phyloP scores from a whole-genome alignment of 2,113 vertebrate species.

The Lophotis ruficrista region DNA sequence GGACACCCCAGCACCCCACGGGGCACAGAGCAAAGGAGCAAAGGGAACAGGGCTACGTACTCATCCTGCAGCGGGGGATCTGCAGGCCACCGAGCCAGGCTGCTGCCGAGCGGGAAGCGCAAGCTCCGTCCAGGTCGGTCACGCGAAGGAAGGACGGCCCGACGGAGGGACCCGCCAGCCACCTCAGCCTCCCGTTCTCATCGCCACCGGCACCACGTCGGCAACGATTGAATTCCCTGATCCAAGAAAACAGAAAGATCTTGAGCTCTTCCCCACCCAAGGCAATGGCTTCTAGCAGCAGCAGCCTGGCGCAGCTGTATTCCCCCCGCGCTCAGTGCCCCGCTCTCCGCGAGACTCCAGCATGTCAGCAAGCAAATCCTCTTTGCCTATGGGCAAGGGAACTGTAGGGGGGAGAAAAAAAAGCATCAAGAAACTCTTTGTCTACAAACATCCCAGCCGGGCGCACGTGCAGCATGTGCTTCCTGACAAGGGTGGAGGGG shows the following conservation, averaged over 20 bases:
- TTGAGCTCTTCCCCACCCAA: rapidly evolving
- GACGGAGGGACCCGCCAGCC: background rate
- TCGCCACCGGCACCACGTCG: rapidly evolving
- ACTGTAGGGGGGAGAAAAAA: background rate
- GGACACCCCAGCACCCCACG: background rate
- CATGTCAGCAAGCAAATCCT: background rate
- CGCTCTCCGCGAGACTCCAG: background rate
- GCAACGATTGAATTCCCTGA: rapidly evolving
- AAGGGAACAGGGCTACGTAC: background rate
- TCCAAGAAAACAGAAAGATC: background rate
- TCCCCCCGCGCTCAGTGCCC: background rate
- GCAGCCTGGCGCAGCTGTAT: background rate
- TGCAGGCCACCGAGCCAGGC: background rate
- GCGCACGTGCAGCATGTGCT: constrained; percentile 16
- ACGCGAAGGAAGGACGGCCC: rapidly evolving
- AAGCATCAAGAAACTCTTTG: constrained; percentile 64
- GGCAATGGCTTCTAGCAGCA: background rate
- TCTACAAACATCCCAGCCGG: background rate
- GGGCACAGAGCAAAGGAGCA: background rate
- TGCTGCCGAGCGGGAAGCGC: rapidly evolving
- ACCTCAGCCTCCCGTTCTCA: background rate
- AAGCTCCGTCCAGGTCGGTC: background rate
- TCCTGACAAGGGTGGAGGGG: constrained; percentile 6
- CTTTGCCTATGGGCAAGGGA: constrained; percentile 37
- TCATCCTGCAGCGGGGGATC: background rate